phyloP scores from a whole-genome alignment of 2,888 invertebrate genomes.

The Nymphalis urticae region DNA sequence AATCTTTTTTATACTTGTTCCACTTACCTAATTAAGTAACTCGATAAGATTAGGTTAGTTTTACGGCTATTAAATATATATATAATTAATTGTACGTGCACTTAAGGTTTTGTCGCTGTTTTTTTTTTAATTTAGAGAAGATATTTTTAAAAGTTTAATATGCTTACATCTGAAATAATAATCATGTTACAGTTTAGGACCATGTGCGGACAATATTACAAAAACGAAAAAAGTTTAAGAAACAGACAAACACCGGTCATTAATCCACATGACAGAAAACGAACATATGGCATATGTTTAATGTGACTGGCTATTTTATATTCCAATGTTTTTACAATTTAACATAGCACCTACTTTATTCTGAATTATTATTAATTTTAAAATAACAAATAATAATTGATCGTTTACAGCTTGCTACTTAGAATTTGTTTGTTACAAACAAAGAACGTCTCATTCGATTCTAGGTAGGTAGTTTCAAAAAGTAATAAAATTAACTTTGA shows the following conservation, averaged over 20 bases:
- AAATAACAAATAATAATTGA: too few species aligned
- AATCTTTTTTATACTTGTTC: slow-evolving; percentile 28
- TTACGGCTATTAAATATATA: not conserved
- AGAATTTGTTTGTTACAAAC: not conserved
- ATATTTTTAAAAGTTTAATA: not conserved
- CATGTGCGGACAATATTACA: slow-evolving; percentile 42
- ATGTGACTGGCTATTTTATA: slow-evolving; percentile 51
- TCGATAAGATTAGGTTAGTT: slow-evolving; percentile 41
- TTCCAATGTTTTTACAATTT: slow-evolving; percentile 48
- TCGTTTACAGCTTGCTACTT: not conserved
- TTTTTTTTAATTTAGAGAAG: too few species aligned
- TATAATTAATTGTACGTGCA: not conserved
- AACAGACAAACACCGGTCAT: slow-evolving; percentile 45
- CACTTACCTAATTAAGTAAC: slow-evolving; percentile 41
- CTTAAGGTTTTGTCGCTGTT: too few species aligned
- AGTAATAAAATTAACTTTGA: slow-evolving; percentile 1
- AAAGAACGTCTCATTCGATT: slow-evolving; percentile 5
- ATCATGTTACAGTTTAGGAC: slow-evolving; percentile 15
- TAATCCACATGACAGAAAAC: slow-evolving; percentile 56
- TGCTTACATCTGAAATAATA: not conserved
- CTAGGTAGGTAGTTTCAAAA: not conserved
- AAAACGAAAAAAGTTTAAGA: slow-evolving; percentile 44
- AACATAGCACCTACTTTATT: not conserved
- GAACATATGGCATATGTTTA: slow-evolving; percentile 56
- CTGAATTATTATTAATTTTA: not conserved